Percentiles rank a stretch among this genome's conserved stretches.
phyloP scores from a whole-genome alignment of 2,113 vertebrate species.

The Mormyrus iriodes region DNA sequence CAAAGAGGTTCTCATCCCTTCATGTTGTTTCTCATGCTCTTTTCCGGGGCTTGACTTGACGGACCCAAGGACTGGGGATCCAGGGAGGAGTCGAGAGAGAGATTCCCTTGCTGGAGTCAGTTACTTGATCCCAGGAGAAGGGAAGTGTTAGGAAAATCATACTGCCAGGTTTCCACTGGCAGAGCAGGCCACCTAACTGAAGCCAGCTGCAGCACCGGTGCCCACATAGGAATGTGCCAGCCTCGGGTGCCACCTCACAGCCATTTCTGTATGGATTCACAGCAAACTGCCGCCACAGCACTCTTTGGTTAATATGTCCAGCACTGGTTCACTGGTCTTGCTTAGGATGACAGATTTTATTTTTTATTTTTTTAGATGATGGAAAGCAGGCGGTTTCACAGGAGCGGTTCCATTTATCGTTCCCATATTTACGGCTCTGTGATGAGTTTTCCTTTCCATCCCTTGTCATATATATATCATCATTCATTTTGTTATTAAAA shows the following conservation, averaged over 20 bases:
- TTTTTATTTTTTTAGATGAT: neutral
- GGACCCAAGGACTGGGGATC: neutral
- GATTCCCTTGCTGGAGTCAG: neutral
- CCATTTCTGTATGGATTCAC: neutral
- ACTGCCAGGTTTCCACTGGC: neutral
- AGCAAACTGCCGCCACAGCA: neutral
- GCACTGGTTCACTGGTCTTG: neutral
- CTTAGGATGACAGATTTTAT: constrained; percentile 1
- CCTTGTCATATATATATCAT: neutral
- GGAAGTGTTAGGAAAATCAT: neutral
- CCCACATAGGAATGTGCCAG: neutral
- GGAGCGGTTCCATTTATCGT: neutral
- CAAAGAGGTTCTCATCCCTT: neutral
- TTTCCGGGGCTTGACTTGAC: neutral
- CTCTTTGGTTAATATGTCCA: neutral
- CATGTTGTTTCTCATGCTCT: neutral
- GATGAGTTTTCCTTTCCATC: constrained; percentile 14
- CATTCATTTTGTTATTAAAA: neutral
- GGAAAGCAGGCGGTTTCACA: neutral
- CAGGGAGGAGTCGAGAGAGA: neutral
- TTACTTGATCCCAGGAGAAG: neutral
- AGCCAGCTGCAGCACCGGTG: neutral
- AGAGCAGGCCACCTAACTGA: neutral
- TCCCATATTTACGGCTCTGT: neutral
- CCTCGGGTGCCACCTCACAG: neutral